These are phyloP conservation scores for Pseudococcus viburni DNA, from an alignment of 2,888 invertebrate genomes.

Conservation along the genomic window DNA sequence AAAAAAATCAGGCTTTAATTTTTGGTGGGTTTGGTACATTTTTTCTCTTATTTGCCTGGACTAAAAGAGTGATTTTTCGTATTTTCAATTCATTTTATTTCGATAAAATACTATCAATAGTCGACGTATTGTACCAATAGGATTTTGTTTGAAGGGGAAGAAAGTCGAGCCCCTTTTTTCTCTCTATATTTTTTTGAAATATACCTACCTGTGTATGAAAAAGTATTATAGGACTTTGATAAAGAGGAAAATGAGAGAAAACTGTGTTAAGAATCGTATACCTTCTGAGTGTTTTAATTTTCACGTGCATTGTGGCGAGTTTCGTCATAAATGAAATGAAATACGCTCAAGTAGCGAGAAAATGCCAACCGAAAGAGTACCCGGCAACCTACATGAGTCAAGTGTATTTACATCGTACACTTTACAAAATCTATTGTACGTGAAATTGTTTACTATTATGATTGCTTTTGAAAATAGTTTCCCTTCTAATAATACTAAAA, in stretches of 20 bases:
- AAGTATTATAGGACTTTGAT: not conserved
- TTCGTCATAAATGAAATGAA: constrained; percentile 28
- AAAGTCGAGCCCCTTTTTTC: too few relatives aligned
- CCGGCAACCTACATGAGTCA: not conserved
- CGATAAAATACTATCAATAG: too few relatives aligned
- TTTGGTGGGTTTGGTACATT: too few relatives aligned
- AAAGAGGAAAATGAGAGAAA: not conserved
- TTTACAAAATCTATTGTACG: not conserved
- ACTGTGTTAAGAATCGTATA: constrained; percentile 9
- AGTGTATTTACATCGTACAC: constrained; percentile 6
- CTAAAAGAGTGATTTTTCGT: too few relatives aligned
- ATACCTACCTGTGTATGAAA: not conserved
- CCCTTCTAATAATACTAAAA: constrained; percentile 6
- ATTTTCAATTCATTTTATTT: too few relatives aligned
- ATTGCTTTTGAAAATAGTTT: not conserved
- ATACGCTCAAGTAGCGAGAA: constrained; percentile 25
- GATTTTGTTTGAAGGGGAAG: too few relatives aligned
- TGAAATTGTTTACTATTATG: constrained; percentile 38
- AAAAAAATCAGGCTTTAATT: too few relatives aligned
- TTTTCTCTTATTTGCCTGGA: too few relatives aligned
- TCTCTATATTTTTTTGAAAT: not conserved
- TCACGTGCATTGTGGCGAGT: not conserved
- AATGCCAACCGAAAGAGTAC: not conserved
- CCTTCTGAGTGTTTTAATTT: constrained; percentile 35
- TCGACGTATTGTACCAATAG: too few relatives aligned